Base-by-base conservation (phyloP, 2,888 invertebrate genomes). In the Eulithis prunata region DNA sequence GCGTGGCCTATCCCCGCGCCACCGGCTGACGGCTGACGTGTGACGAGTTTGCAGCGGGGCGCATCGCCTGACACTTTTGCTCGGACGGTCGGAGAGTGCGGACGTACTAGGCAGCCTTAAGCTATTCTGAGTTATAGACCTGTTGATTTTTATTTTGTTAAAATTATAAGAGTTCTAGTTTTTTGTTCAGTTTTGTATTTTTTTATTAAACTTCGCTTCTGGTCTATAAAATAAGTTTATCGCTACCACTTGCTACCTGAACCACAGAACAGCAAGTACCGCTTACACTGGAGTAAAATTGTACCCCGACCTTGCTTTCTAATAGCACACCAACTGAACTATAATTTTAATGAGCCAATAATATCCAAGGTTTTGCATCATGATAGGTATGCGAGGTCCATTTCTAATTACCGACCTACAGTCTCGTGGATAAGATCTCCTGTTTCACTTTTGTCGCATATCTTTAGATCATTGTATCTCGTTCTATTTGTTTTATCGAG, bases 331-430 rank as follows among this genome's bases (percentile, higher is more conserved):
- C 80, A 80, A 83, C 76, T 77, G 80, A 76, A 80, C 82, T 83
- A 87, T 86, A 87, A 86, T 87, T 90, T 88, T 90, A 91, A 90
- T 90, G 88, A 90, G 82, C 83, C 86, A 84, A 85, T 85, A 87
- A 84, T 85, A 85, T 76, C 84, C 90, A 91, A 91, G 91, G 91
- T 80, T 83, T 78, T 71, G 79, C 82, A 82, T 75, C 70, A 73
- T 79, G 88, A 90, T 90, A 88, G 86, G 61, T 82, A 82, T 84
- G 72, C 62, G 55, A 66, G 69, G 56, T 49, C 53, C 60, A 67
- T 75, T 78, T 79, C 82, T 84, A 85, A 85, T 85, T 84, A 84
- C 78, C 72, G 70, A 79, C 72, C 66, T 83, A 84, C 78, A 53
- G 36, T 81, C 82, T 81, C 77, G 75, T 75, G 78, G 88, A 88